Percentiles rank a stretch among this genome's conserved stretches.
phyloP scores from a whole-genome alignment of 2,888 invertebrate species.

The Lycia hirtaria region DNA sequence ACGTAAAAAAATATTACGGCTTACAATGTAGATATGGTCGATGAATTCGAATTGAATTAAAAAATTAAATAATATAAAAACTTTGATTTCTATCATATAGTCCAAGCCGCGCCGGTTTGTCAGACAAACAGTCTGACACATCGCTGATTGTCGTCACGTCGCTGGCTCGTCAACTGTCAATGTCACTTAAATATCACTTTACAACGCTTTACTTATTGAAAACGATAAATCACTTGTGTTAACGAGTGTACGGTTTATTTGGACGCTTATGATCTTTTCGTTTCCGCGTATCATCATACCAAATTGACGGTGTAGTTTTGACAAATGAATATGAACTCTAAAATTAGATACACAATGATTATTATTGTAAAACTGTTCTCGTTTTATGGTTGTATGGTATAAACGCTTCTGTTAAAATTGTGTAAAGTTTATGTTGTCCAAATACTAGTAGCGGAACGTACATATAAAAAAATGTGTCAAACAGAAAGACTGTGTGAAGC shows the following conservation, averaged over 20 bases:
- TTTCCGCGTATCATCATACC: constrained; percentile 55
- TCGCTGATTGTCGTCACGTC: constrained; percentile 19
- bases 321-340: not conserved
- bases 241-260: constrained; percentile 46
- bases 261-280: constrained; percentile 41
- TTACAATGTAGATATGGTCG: too few relatives aligned
- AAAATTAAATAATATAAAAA: not conserved
- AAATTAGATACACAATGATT: not conserved
- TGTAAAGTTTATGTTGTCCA: too few relatives aligned
- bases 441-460: too few relatives aligned
- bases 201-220: constrained; percentile 31
- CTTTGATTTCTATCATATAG: not conserved
- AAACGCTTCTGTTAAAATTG: too few relatives aligned
- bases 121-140: constrained; percentile 1
- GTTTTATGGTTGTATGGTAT: too few relatives aligned
- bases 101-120: too few relatives aligned
- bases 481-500: too few relatives aligned
- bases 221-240: constrained; percentile 45
- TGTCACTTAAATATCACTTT: constrained; percentile 29
- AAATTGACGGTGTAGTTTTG: constrained; percentile 55
- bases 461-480: too few relatives aligned
- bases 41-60: too few relatives aligned
- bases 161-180: constrained; percentile 30
- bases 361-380: too few relatives aligned
- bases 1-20: too few relatives aligned